These are phyloP conservation scores for Drosophila paracracens DNA, from an alignment of 2,888 invertebrate genomes.

Conservation along the genomic window DNA sequence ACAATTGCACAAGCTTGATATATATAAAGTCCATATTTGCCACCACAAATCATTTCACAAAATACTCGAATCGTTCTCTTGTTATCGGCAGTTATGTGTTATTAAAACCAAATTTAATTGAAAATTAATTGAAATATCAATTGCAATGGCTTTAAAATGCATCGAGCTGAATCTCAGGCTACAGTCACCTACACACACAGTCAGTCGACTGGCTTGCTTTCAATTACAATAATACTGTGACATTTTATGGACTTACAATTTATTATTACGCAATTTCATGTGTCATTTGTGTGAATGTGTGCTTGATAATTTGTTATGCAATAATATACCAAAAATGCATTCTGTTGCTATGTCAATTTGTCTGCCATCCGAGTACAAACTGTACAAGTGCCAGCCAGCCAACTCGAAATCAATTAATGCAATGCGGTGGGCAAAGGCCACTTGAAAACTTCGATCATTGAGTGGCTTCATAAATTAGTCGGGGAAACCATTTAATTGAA, in stretches of 20 bases:
- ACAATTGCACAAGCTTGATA: slow-evolving; percentile 29
- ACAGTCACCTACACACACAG: slow-evolving; percentile 16
- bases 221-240: slow-evolving; percentile 54
- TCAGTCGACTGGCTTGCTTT: slow-evolving; percentile 4
- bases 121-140: slow-evolving; percentile 78
- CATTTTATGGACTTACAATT: slow-evolving; percentile 63
- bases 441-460: slow-evolving; percentile 38
- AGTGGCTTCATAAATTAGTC: slow-evolving; percentile 65
- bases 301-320: slow-evolving; percentile 61
- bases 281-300: slow-evolving; percentile 21
- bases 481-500: slow-evolving; percentile 59
- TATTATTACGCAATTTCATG: slow-evolving; percentile 57
- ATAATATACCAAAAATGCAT: slow-evolving; percentile 56
- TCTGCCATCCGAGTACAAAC: slow-evolving; percentile 47
- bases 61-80: background rate
- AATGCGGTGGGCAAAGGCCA: slow-evolving; percentile 27
- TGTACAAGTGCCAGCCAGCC: slow-evolving; percentile 29
- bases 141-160: slow-evolving; percentile 66
- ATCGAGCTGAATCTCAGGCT: slow-evolving; percentile 28
- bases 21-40: slow-evolving; percentile 14
- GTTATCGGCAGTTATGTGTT: slow-evolving; percentile 40
- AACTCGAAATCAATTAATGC: slow-evolving; percentile 62
- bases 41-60: slow-evolving; percentile 29
- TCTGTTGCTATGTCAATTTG: slow-evolving; percentile 56
- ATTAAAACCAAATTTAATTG: slow-evolving; percentile 73